phyloP scores from a whole-genome alignment of 2,113 vertebrate species.

The Solea solea region DNA sequence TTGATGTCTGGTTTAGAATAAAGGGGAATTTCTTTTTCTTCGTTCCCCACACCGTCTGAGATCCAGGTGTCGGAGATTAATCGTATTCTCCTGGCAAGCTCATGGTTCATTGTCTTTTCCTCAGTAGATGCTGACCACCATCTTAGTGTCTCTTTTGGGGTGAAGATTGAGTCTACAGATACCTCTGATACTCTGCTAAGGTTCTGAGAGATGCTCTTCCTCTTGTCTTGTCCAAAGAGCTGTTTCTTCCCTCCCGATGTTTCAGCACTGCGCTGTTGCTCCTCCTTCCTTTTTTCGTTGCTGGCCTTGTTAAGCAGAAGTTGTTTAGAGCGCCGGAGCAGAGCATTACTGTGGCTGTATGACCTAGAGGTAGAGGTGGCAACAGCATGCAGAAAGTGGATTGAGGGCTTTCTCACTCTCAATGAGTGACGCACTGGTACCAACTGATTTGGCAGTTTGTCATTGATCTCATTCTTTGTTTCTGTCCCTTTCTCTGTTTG shows the following conservation, averaged over 20 bases:
- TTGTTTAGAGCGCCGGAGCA: slow-evolving; percentile 87
- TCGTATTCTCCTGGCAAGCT: slow-evolving; percentile 88
- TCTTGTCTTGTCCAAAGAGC: slow-evolving; percentile 16
- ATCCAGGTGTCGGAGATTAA: slow-evolving; percentile 93
- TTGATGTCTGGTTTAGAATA: slow-evolving; percentile 48
- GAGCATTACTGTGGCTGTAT: slow-evolving; percentile 86
- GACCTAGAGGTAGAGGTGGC: slow-evolving; percentile 85
- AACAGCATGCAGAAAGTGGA: slow-evolving; percentile 89
- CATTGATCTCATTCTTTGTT: slow-evolving; percentile 28
- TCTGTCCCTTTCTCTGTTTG: slow-evolving; percentile 24
- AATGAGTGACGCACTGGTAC: slow-evolving; percentile 85
- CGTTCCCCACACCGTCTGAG: slow-evolving; percentile 79
- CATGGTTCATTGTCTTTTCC: slow-evolving; percentile 85
- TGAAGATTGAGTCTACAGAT: slow-evolving; percentile 87
- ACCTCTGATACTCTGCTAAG: slow-evolving; percentile 74
- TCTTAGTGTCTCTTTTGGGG: slow-evolving; percentile 82
- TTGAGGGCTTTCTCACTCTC: slow-evolving; percentile 87
- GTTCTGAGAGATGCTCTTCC: slow-evolving; percentile 58
- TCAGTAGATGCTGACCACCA: slow-evolving; percentile 93
- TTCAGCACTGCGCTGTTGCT: slow-evolving; percentile 63
- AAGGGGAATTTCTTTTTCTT: slow-evolving; percentile 58
- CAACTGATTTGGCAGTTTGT: slow-evolving; percentile 33
- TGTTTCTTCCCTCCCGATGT: slow-evolving; percentile 23
- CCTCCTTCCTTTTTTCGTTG: slow-evolving; percentile 75
- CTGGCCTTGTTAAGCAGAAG: slow-evolving; percentile 86